Evolutionary conservation across 1,140 invertebrate genomes (phyloP).

Genomic region (Prorops nasuta): DNA sequence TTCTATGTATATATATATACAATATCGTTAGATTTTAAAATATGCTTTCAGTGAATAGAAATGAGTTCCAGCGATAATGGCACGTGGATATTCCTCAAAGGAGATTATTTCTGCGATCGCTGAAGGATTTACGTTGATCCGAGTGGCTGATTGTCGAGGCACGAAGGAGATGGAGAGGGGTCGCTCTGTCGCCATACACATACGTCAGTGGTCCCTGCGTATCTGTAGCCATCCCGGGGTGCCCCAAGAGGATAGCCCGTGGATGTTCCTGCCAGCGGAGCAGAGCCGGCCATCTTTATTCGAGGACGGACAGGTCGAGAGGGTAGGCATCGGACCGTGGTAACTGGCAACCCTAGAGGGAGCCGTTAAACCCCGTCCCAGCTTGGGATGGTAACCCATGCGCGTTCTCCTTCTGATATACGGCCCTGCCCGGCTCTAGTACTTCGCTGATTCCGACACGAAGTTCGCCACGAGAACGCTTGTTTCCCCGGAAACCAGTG

Average conservation of each 20-base stretch:
- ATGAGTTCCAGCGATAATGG: too few relatives aligned
- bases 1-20: too few relatives aligned
- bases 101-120: too few relatives aligned
- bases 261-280: slow-evolving; percentile 33
- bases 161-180: too few relatives aligned
- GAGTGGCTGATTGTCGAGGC: too few relatives aligned
- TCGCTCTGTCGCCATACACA: slow-evolving; percentile 3
- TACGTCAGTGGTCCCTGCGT: neutral
- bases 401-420: slow-evolving; percentile 45
- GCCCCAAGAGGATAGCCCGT: slow-evolving; percentile 37
- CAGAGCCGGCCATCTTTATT: slow-evolving; percentile 51
- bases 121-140: too few relatives aligned
- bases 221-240: slow-evolving; percentile 11
- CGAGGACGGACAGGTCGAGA: slow-evolving; percentile 48
- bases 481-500: slow-evolving; percentile 22
- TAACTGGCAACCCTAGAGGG: slow-evolving; percentile 54
- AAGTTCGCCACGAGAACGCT: slow-evolving; percentile 26
- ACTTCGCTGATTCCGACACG: slow-evolving; percentile 37
- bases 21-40: too few relatives aligned
- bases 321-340: slow-evolving; percentile 57
- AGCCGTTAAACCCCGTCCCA: slow-evolving; percentile 52
- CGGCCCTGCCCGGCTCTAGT: slow-evolving; percentile 35
- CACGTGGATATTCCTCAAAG: too few relatives aligned
- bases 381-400: slow-evolving; percentile 24
- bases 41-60: too few relatives aligned